A percentile compares a stretch with the other conserved stretches of the same genome.
Evolutionary conservation across 37 sponge, comb jelly and placozoan genomes (phyloP).

Genomic region (Axinella damicornis): DNA sequence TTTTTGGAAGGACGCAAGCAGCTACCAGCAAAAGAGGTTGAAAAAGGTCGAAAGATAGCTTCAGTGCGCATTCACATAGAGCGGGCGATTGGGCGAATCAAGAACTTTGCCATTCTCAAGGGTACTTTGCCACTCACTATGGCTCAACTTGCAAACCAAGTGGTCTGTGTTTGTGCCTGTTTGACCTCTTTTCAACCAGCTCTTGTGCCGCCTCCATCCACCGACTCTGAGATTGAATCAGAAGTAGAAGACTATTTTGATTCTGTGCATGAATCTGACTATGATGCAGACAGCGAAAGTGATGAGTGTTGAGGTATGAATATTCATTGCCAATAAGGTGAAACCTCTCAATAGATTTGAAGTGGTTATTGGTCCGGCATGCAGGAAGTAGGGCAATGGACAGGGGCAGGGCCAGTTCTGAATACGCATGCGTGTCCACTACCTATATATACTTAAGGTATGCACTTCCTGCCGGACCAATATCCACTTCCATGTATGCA

Average conservation of each 20-base stretch:
- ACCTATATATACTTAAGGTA: too few relatives aligned
- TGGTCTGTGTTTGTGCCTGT: slow-evolving; percentile 59
- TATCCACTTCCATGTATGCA: too few relatives aligned
- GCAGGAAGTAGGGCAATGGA: too few relatives aligned
- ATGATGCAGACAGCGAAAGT: neutral
- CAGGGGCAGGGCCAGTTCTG: too few relatives aligned
- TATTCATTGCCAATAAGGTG: too few relatives aligned
- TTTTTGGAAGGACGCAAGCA: slow-evolving; percentile 61
- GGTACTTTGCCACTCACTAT: slow-evolving; percentile 48
- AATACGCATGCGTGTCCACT: too few relatives aligned
- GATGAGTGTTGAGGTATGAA: too few relatives aligned
- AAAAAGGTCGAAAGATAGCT: slow-evolving; percentile 47
- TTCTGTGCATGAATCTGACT: too few relatives aligned
- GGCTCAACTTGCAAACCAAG: slow-evolving; percentile 52
- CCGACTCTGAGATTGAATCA: neutral
- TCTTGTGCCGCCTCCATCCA: slow-evolving; percentile 20
- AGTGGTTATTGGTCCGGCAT: too few relatives aligned
- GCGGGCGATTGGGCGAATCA: slow-evolving; percentile 58
- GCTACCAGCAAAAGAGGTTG: slow-evolving; percentile 52
- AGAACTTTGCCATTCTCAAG: slow-evolving; percentile 50
- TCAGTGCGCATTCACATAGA: slow-evolving; percentile 72
- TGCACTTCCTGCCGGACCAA: too few relatives aligned
- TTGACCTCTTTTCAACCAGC: slow-evolving; percentile 67
- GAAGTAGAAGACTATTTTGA: slow-evolving; percentile 1
- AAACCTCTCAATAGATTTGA: too few relatives aligned